phyloP scores from a whole-genome alignment of 2,797 vertebrate species.

The Eleutherodactylus coqui region DNA sequence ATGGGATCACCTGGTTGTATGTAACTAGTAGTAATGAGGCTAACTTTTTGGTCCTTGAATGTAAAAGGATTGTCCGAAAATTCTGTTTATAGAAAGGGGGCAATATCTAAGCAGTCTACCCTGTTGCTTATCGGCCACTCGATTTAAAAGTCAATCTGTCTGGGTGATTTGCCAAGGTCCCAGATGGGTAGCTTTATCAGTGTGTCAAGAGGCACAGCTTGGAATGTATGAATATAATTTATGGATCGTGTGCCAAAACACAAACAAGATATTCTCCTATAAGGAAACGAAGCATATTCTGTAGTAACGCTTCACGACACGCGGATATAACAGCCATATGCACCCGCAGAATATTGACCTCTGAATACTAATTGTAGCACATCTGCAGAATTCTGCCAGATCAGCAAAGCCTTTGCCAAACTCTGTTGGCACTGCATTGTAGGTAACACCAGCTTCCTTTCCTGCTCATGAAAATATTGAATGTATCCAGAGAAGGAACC shows the following conservation, averaged over 20 bases:
- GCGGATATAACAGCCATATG: background rate
- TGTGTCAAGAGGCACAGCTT: constrained; percentile 43
- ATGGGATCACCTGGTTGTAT: too few species aligned
- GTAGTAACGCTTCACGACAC: background rate
- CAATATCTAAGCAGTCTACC: background rate
- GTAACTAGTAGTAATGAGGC: too few species aligned
- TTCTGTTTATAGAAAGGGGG: background rate
- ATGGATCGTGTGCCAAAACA: constrained; percentile 42
- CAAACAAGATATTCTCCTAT: constrained; percentile 43
- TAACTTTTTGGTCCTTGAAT: background rate
- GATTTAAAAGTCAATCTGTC: background rate
- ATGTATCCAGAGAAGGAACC: background rate
- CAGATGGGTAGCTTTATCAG: constrained; percentile 41
- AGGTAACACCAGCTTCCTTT: background rate
- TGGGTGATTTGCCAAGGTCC: constrained; percentile 35
- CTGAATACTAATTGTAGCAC: constrained; percentile 21
- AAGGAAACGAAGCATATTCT: constrained; percentile 20
- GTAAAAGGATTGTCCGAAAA: background rate
- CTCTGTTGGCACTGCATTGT: background rate
- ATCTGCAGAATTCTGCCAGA: constrained; percentile 3
- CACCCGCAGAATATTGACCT: constrained; percentile 16
- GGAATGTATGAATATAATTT: constrained; percentile 38
- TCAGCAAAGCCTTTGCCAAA: background rate
- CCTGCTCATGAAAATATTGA: background rate
- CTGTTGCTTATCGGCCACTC: background rate